Evolutionary conservation across 2,113 vertebrate genomes (phyloP).

Genomic region (Naja naja): DNA sequence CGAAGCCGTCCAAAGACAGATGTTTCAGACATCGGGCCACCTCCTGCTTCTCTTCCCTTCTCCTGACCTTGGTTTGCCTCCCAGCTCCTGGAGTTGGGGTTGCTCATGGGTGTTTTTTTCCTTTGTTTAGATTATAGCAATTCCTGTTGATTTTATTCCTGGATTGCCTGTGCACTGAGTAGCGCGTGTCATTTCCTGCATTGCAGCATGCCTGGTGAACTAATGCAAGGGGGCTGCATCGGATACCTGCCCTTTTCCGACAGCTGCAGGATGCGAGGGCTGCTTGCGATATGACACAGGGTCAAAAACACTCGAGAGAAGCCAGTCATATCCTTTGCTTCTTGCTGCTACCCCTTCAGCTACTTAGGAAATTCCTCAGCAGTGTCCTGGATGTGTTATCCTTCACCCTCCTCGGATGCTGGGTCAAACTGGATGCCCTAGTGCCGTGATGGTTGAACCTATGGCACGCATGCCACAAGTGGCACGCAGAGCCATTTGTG

Average conservation of each 20-base stretch:
- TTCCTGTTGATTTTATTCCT: constrained; percentile 17
- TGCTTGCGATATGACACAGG: no score
- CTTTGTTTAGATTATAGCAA: constrained; percentile 31
- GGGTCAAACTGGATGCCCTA: background rate
- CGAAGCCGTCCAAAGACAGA: background rate
- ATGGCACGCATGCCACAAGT: no score
- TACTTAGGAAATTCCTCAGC: background rate
- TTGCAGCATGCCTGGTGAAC: background rate
- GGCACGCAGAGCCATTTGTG: no score
- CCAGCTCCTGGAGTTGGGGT: background rate
- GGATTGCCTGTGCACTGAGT: constrained; percentile 11
- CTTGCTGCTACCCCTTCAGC: no score
- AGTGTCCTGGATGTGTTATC: background rate
- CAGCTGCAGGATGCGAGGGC: background rate
- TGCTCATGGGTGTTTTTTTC: background rate
- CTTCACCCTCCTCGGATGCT: background rate
- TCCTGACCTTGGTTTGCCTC: background rate
- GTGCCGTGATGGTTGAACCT: no score
- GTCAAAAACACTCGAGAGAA: background rate
- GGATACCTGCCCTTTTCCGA: background rate
- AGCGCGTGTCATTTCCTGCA: constrained; percentile 9
- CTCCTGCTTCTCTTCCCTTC: background rate
- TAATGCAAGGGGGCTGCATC: background rate
- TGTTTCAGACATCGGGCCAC: background rate
- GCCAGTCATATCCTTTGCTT: background rate